A percentile compares a stretch with the other conserved stretches of the same genome.
phyloP scores from a whole-genome alignment of 2,113 vertebrate genomes.

The Cairina moschata region DNA sequence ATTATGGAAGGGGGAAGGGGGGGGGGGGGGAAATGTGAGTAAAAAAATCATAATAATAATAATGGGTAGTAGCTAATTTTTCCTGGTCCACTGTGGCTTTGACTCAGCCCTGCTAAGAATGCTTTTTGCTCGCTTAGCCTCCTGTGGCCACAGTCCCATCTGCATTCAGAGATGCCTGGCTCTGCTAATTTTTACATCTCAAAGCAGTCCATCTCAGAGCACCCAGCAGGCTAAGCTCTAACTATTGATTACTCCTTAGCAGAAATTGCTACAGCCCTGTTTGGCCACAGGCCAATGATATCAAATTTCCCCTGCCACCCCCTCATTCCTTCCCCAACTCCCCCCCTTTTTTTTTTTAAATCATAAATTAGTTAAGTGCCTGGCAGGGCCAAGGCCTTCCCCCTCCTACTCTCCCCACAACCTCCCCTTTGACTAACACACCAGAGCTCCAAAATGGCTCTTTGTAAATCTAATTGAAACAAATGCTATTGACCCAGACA shows the following conservation, averaged over 20 bases:
- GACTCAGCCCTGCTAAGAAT: not conserved
- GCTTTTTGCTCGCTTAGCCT: not conserved
- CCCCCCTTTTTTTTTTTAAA: not conserved
- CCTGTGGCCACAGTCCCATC: not conserved
- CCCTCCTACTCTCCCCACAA: not conserved
- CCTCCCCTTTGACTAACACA: constrained; percentile 2
- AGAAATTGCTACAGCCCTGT: not conserved
- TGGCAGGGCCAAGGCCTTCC: not conserved
- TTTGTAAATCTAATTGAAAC: constrained; percentile 76
- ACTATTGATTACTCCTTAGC: constrained; percentile 32
- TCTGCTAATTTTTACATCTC: not conserved
- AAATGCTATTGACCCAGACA: constrained; percentile 68
- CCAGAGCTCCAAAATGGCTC: constrained; percentile 66
- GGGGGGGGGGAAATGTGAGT: not conserved
- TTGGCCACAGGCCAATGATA: constrained; percentile 2
- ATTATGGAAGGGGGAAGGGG: not conserved
- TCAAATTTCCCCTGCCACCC: not conserved
- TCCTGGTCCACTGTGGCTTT: not conserved
- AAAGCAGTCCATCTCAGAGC: not conserved
- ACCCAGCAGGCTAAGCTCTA: not conserved
- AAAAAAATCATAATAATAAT: not conserved
- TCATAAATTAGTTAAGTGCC: constrained; percentile 59
- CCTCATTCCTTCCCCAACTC: accelerated
- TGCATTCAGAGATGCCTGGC: not conserved
- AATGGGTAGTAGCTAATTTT: not conserved